Conservation (phyloP, 1,140 invertebrate genomes). For the Episyrphus balteatus region DNA sequence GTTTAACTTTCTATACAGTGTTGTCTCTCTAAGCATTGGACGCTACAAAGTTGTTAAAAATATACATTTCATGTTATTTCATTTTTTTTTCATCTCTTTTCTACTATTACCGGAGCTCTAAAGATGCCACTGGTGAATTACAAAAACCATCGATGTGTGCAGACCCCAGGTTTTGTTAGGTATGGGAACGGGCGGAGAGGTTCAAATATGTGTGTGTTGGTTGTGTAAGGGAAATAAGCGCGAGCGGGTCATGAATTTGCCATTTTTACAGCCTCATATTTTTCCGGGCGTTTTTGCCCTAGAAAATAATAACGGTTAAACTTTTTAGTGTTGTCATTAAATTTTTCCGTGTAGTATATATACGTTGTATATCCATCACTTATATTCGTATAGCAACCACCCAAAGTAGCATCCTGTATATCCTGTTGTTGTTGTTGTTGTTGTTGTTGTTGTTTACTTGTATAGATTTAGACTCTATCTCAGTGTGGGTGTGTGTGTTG, state of each 20-base stretch:
- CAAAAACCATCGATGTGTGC: not conserved
- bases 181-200: not conserved
- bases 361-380: too few species aligned
- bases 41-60: too few species aligned
- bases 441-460: conserved; percentile 4
- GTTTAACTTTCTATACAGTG: too few species aligned
- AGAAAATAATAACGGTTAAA: conserved; percentile 38
- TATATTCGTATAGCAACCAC: not conserved
- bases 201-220: not conserved
- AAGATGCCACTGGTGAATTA: not conserved
- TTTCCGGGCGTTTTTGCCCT: conserved; percentile 15
- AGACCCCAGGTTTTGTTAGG: not conserved
- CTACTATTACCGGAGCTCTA: too few species aligned
- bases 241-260: conserved; percentile 33
- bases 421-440: not conserved
- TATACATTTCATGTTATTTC: too few species aligned
- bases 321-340: conserved; percentile 39
- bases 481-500: conserved; percentile 16
- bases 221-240: not conserved
- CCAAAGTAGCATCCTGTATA: conserved; percentile 6
- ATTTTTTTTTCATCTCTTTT: too few species aligned
- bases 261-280: conserved; percentile 37
- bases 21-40: too few species aligned
- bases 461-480: not conserved
- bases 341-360: conserved; percentile 28